These are phyloP conservation scores for Machimus rusticus DNA, from an alignment of 2,888 invertebrate genomes.

Conservation along the genomic window DNA sequence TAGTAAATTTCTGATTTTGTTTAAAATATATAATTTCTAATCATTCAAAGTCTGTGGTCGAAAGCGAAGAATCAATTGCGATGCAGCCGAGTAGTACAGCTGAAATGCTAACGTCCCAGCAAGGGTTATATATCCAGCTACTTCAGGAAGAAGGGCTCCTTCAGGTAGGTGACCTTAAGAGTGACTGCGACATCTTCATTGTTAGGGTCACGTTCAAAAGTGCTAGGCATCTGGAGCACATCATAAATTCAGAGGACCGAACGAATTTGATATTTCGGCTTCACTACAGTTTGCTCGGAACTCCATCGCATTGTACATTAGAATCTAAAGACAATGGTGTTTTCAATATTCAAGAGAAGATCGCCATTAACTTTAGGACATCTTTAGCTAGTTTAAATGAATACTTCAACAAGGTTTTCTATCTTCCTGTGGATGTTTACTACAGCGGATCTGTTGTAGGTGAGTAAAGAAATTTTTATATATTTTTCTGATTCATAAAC, in stretches of 20 bases:
- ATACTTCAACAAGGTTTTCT: constrained; percentile 63
- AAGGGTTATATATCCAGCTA: constrained; percentile 58
- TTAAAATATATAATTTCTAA: not conserved
- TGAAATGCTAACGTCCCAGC: constrained; percentile 58
- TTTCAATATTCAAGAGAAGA: constrained; percentile 62
- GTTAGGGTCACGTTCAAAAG: constrained; percentile 55
- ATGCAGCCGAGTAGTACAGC: constrained; percentile 49
- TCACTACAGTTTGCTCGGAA: constrained; percentile 58
- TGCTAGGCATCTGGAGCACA: constrained; percentile 53
- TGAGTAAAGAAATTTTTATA: constrained; percentile 44
- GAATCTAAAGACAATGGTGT: constrained; percentile 54
- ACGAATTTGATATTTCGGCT: constrained; percentile 48
- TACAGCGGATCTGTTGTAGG: constrained; percentile 59
- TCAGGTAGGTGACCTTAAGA: constrained; percentile 58
- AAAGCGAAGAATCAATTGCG: constrained; percentile 14
- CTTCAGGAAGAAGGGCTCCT: constrained; percentile 58
- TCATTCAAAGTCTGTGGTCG: not conserved
- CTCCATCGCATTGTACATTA: constrained; percentile 54
- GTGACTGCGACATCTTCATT: constrained; percentile 58
- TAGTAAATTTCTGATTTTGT: not conserved
- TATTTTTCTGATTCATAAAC: not conserved
- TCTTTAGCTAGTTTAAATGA: constrained; percentile 60
- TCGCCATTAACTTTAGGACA: constrained; percentile 63
- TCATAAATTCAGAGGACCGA: constrained; percentile 50
- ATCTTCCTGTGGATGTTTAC: constrained; percentile 63